phyloP scores from a whole-genome alignment of 1,140 invertebrate species.

The Ips typographus region DNA sequence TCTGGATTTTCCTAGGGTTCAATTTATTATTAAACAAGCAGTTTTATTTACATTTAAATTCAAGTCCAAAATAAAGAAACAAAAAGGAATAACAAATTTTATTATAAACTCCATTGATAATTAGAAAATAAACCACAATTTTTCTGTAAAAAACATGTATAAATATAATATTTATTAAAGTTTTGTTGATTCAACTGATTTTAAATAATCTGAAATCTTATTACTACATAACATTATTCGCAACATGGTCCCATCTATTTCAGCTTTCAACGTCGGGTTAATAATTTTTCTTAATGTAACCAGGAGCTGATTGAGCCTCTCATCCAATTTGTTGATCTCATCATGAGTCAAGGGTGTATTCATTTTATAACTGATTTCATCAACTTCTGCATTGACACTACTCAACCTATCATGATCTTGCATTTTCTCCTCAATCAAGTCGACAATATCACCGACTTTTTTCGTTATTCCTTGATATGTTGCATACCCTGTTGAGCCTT shows the following conservation, averaged over 20 bases:
- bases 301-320: slow-evolving; percentile 37
- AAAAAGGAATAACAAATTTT: neutral
- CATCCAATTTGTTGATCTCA: slow-evolving; percentile 30
- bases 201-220: slow-evolving; percentile 10
- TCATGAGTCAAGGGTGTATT: slow-evolving; percentile 16
- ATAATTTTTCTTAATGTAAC: slow-evolving; percentile 31
- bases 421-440: slow-evolving; percentile 25
- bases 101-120: neutral
- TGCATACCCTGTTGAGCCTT: slow-evolving; percentile 9
- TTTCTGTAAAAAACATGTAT: neutral
- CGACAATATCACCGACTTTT: slow-evolving; percentile 31
- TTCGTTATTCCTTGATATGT: slow-evolving; percentile 10
- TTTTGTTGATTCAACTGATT: neutral
- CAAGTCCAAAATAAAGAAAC: too few relatives aligned
- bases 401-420: slow-evolving; percentile 14
- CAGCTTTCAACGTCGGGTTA: slow-evolving; percentile 7
- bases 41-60: too few relatives aligned
- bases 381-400: slow-evolving; percentile 21
- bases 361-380: slow-evolving; percentile 19
- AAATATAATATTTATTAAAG: neutral
- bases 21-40: too few relatives aligned
- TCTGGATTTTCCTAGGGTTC: too few relatives aligned
- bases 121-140: neutral
- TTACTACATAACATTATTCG: slow-evolving; percentile 17
- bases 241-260: slow-evolving; percentile 28